Evolutionary conservation across 2,888 invertebrate species (phyloP), one percentile per base, ranked within the genome.

Genomic region (Conomelus anceps): DNA sequence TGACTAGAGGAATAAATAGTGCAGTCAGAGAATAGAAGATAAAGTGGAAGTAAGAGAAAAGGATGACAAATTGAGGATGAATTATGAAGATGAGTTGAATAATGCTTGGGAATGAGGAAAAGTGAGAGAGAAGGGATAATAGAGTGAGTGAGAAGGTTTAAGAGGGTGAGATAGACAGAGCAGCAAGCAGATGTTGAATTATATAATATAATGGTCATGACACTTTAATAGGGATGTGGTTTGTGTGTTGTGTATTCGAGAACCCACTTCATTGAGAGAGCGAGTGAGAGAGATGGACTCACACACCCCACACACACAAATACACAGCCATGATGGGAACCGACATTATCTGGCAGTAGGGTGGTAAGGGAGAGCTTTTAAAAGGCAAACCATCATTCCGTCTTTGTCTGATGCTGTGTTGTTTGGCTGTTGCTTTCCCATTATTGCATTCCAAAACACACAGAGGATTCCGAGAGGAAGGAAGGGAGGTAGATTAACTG

Each of bases 361-460:
- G 34, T 11, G 34, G 17, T 26, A 17, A 34, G 17, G 89, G 86
- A 86, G 90, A 24, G 90, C 89, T 90, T 90, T 90, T 90, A 90
- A 90, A 90, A 90, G 89, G 89, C 89, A 85, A 85, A 23, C 87
- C 90, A 84, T 63, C 29, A 88, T 86, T 24, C 88, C 86, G 23
- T 23, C n/a, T 22, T 23, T 86, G 23, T 23, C 23, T 85, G 23
- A 85, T 22, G 85, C 22, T 85, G 86, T 22, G 86, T 89, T 85
- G 88, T 84, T 34, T 87, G 90, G 90, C 89, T 90, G 90, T 90
- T 90, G 90, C 90, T 90, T 34, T 34, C 86, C 90, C 90, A 90
- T 90, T 90, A 90, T 90, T 90, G 85, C 90, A 89, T 90, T 90
- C 90, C 90, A 87, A 89, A 89, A 90, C 90, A 88, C 88, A 88